A percentile compares a stretch with the other conserved stretches of the same genome.
phyloP scores from a whole-genome alignment of 2,797 vertebrate species.

The Sebastes steindachneri region DNA sequence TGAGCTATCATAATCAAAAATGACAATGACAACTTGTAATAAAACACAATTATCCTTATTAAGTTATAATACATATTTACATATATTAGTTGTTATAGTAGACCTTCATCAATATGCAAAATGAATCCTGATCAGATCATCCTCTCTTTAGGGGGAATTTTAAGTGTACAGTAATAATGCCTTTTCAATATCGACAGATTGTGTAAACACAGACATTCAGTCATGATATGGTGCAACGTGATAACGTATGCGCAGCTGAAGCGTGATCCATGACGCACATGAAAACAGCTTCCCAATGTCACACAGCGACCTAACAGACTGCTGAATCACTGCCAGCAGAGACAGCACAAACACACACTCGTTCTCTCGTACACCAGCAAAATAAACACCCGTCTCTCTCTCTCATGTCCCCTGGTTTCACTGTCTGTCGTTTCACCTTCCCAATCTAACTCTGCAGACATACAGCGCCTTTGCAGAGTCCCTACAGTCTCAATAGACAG shows the following conservation, averaged over 20 bases:
- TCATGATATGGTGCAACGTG: background rate
- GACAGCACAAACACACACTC: conserved; percentile 9
- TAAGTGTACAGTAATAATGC: background rate
- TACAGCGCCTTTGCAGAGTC: conserved; percentile 24
- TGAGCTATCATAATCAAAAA: background rate
- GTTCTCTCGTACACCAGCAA: conserved; percentile 15
- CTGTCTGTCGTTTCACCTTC: conserved; percentile 54
- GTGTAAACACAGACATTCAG: background rate
- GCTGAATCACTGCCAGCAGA: conserved; percentile 67
- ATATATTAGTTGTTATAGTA: background rate
- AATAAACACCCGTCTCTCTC: conserved; percentile 12
- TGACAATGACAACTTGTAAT: background rate
- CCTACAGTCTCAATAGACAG: conserved; percentile 9
- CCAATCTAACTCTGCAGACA: conserved; percentile 26
- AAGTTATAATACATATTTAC: background rate
- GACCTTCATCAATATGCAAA: background rate
- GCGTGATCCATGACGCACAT: conserved; percentile 19
- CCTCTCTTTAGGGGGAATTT: background rate
- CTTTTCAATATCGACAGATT: background rate
- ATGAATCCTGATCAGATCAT: background rate
- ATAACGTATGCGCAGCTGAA: conserved; percentile 8
- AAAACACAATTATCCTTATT: background rate
- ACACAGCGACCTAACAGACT: conserved; percentile 42
- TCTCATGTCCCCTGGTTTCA: conserved; percentile 11
- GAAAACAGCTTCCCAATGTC: conserved; percentile 53